Evolutionary conservation across 2,888 invertebrate genomes (phyloP).

Genomic region (Dryadula phaetusa): DNA sequence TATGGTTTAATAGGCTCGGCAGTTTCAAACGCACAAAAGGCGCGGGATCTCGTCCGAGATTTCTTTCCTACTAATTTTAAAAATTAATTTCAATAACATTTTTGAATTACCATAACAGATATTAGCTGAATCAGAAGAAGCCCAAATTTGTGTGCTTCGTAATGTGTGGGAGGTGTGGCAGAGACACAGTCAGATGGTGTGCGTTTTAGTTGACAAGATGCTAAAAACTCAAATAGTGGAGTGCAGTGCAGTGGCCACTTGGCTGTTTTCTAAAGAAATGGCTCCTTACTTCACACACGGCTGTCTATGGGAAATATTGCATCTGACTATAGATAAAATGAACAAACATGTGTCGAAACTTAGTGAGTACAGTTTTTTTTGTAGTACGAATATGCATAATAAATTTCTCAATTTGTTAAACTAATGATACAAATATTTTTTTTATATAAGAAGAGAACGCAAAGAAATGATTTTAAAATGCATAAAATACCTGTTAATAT

Average conservation of each 20-base stretch:
- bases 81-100: no score
- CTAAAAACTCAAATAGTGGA: constrained; percentile 98
- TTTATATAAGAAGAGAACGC: no score
- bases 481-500: no score
- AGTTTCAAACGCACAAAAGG: no score
- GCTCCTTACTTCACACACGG: constrained; percentile 94
- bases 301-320: constrained; percentile 98
- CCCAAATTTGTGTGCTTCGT: constrained; percentile 96
- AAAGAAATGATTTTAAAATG: no score
- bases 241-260: constrained; percentile 98
- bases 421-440: no score
- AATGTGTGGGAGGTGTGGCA: constrained; percentile 98
- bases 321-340: constrained; percentile 98
- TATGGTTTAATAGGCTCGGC: no score
- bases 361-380: constrained; percentile 69
- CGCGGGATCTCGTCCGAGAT: no score
- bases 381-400: no score
- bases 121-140: constrained; percentile 96
- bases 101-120: constrained; percentile 79
- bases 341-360: constrained; percentile 96
- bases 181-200: constrained; percentile 98
- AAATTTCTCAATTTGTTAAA: no score
- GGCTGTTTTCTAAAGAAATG: constrained; percentile 99
- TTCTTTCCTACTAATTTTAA: no score
- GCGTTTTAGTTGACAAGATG: constrained; percentile 97